These are phyloP conservation scores for Eristalis tenax DNA, from an alignment of 2,888 invertebrate species.

Conservation along the genomic window DNA sequence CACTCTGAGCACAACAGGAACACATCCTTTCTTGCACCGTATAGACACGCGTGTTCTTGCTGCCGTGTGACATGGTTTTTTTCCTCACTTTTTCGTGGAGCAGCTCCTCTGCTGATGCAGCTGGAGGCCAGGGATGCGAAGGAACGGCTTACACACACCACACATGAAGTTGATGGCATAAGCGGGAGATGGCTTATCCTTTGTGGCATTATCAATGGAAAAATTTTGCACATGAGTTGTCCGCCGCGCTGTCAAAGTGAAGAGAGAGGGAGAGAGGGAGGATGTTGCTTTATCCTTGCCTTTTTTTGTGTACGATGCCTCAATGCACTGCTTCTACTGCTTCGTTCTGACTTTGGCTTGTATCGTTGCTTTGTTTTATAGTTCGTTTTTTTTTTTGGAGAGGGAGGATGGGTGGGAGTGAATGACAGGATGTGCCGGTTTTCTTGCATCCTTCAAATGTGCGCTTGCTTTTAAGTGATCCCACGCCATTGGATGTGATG, in stretches of 20 bases:
- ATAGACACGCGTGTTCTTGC: slow-evolving; percentile 47
- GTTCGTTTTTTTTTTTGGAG: not conserved
- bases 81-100: not conserved
- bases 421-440: slow-evolving; percentile 40
- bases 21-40: slow-evolving; percentile 31
- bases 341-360: slow-evolving; percentile 5
- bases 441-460: slow-evolving; percentile 52
- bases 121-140: slow-evolving; percentile 4
- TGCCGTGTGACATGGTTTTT: not conserved
- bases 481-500: slow-evolving; percentile 30
- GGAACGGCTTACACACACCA: not conserved
- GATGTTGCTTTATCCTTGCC: slow-evolving; percentile 32
- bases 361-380: slow-evolving; percentile 26
- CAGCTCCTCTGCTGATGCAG: not conserved
- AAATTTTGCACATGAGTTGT: slow-evolving; percentile 65
- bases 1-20: slow-evolving; percentile 19
- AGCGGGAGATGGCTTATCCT: slow-evolving; percentile 66
- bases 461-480: slow-evolving; percentile 63
- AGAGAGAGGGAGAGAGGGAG: slow-evolving; percentile 22
- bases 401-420: not conserved
- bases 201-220: slow-evolving; percentile 66
- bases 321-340: not conserved
- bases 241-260: slow-evolving; percentile 38
- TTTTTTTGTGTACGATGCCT: slow-evolving; percentile 1
- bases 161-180: slow-evolving; percentile 43